Percentiles rank a stretch among this genome's conserved stretches.
Evolutionary conservation across 2,888 invertebrate species (phyloP).

Genomic region (Nesidiocoris tenuis): DNA sequence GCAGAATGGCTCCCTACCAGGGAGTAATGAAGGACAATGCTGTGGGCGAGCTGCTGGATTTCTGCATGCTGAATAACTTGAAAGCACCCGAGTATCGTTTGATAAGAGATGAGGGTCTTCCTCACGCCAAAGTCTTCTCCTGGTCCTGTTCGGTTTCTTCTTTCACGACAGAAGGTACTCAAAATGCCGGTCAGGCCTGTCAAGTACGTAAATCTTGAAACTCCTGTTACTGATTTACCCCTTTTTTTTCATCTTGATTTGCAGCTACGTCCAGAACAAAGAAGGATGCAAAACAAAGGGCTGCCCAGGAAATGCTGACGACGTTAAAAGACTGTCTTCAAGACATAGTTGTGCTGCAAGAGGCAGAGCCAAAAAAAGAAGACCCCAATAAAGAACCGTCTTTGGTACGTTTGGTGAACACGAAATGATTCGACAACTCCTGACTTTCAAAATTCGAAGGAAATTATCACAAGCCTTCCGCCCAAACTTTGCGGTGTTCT

Average conservation of each 20-base stretch:
- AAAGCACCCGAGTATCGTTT: conserved; percentile 59
- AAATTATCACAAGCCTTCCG: too few relatives aligned
- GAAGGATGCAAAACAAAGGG: conserved; percentile 65
- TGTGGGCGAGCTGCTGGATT: conserved; percentile 52
- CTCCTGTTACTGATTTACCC: neutral
- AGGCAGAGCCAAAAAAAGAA: neutral
- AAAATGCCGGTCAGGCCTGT: neutral
- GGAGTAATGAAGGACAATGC: conserved; percentile 51
- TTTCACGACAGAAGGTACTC: conserved; percentile 34
- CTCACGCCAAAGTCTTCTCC: conserved; percentile 66
- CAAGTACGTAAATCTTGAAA: neutral
- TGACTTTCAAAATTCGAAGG: too few relatives aligned
- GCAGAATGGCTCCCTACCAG: conserved; percentile 50
- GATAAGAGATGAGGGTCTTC: conserved; percentile 65
- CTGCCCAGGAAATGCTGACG: conserved; percentile 55
- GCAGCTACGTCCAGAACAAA: conserved; percentile 63
- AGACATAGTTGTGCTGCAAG: neutral
- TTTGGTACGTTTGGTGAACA: neutral
- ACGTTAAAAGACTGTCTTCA: conserved; percentile 44
- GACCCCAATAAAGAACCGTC: neutral
- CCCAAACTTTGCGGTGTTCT: too few relatives aligned
- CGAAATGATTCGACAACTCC: too few relatives aligned
- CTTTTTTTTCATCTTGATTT: conserved; percentile 59
- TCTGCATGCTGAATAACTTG: conserved; percentile 57
- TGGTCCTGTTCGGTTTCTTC: conserved; percentile 56